Evolutionary conservation across 2,797 vertebrate species (phyloP).

Genomic region (Vultur gryphus): DNA sequence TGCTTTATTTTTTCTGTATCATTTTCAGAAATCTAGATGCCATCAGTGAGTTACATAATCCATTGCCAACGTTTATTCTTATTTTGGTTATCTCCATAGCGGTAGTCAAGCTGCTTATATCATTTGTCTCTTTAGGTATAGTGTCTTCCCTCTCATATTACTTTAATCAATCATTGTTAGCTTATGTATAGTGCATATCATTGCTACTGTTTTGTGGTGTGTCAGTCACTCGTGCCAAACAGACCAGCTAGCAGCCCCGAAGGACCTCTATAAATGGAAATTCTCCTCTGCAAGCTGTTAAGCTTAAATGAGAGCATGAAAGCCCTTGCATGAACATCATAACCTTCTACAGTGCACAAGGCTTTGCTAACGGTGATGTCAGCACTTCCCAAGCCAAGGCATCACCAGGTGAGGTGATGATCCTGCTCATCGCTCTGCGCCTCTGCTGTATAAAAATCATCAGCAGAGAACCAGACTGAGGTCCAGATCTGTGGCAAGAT

Average conservation of each 20-base stretch:
- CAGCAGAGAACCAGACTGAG: not conserved
- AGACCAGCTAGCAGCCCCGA: constrained; percentile 18
- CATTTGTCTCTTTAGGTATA: constrained; percentile 28
- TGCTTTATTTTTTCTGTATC: not conserved
- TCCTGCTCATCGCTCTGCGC: not conserved
- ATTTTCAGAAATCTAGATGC: not conserved
- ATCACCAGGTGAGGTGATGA: not conserved
- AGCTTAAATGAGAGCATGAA: constrained; percentile 1
- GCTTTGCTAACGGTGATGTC: not conserved
- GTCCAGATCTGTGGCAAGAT: not conserved
- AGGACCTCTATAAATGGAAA: not conserved
- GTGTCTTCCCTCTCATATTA: constrained; percentile 21
- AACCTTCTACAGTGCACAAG: not conserved
- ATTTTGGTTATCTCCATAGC: not conserved
- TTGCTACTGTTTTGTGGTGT: constrained; percentile 6
- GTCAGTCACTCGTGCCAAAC: constrained; percentile 53
- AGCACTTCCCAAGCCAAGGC: not conserved
- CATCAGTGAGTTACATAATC: constrained; percentile 10
- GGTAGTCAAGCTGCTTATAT: not conserved
- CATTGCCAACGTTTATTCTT: constrained; percentile 43
- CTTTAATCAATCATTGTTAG: constrained; percentile 46
- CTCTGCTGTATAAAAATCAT: not conserved
- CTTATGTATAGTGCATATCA: constrained; percentile 16
- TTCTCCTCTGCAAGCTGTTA: not conserved
- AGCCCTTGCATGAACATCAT: not conserved